Conservation (phyloP, 2,888 invertebrate genomes). For the Tipula vernalis region DNA sequence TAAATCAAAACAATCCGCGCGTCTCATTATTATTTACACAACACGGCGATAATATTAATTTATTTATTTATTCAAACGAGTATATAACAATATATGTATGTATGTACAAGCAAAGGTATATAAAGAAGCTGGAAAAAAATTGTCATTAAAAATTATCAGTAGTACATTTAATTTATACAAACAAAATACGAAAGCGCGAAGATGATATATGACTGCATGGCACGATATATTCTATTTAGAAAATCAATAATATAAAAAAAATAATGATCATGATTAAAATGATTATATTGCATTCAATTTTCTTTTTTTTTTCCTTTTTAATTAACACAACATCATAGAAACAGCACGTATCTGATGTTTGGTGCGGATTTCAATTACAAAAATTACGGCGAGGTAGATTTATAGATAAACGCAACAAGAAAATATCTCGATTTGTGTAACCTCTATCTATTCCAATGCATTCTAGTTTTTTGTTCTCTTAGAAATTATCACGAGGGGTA, state of each 20-base stretch:
- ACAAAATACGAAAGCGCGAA: conserved; percentile 12
- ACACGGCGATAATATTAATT: neutral
- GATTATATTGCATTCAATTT: neutral
- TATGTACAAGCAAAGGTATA: neutral
- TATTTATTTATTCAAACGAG: neutral
- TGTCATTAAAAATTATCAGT: conserved; percentile 12
- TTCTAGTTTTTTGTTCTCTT: no score
- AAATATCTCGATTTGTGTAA: no score
- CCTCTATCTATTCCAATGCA: no score
- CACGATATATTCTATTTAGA: neutral
- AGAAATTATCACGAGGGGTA: no score
- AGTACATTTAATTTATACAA: conserved; percentile 15
- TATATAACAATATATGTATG: neutral
- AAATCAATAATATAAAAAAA: neutral
- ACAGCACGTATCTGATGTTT: neutral
- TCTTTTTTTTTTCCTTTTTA: neutral
- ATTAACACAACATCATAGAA: neutral
- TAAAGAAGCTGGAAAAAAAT: neutral
- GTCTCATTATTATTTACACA: neutral
- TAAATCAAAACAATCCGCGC: neutral
- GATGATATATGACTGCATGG: conserved; percentile 5
- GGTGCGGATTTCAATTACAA: neutral
- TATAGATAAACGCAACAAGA: neutral
- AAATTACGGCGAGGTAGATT: neutral
- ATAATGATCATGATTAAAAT: neutral